Evolutionary conservation across 2,797 vertebrate genomes (phyloP).

Genomic region (Enteromius paludinosus): DNA sequence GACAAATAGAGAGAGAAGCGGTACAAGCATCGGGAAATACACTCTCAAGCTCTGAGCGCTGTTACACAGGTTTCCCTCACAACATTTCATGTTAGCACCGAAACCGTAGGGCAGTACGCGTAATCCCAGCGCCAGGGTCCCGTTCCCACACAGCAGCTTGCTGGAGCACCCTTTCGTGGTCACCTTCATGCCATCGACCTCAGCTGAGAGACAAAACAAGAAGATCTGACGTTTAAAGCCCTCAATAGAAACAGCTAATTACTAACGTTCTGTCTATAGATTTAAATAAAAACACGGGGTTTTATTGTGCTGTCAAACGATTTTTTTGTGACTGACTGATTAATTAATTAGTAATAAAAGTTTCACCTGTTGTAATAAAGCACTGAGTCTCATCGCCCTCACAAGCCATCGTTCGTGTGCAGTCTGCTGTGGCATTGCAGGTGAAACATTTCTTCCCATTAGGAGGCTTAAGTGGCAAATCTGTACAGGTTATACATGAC

Average conservation of each 20-base stretch:
- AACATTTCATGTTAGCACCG: not conserved
- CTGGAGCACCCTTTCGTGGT: slow-evolving; percentile 34
- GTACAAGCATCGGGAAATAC: not conserved
- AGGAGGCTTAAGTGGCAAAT: not conserved
- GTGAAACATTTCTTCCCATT: slow-evolving; percentile 28
- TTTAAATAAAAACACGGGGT: not conserved
- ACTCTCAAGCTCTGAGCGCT: not conserved
- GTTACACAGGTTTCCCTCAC: slow-evolving; percentile 45
- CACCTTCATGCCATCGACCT: not conserved
- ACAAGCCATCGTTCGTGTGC: slow-evolving; percentile 16
- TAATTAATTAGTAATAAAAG: not conserved
- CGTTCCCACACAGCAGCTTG: not conserved
- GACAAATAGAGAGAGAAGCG: not conserved
- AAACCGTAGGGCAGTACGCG: not conserved
- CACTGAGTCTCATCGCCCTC: slow-evolving; percentile 36
- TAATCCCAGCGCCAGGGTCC: not conserved
- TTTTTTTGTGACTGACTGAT: no score
- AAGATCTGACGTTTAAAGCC: not conserved
- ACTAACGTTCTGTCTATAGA: not conserved
- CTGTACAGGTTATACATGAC: not conserved
- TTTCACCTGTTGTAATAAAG: slow-evolving; percentile 33
- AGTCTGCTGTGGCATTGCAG: not conserved
- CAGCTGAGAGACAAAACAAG: not conserved
- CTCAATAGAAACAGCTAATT: not conserved
- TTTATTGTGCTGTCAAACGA: no score